A percentile compares a stretch with the other conserved stretches of the same genome.
Conservation (phyloP, 2,797 vertebrate species). For the Liparis tanakae region DNA sequence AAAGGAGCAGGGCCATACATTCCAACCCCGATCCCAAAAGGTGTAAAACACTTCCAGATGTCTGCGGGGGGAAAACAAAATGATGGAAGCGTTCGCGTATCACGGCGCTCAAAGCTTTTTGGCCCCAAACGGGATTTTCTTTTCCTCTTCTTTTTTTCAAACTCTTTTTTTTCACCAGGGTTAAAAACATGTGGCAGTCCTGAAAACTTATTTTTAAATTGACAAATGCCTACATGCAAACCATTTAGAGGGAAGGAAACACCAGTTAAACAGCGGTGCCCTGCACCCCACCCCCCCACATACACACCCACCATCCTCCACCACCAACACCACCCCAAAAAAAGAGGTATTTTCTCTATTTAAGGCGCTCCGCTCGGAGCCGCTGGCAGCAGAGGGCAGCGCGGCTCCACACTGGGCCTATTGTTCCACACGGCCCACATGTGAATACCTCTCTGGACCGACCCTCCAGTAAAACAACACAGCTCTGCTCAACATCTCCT, state of each 20-base stretch:
- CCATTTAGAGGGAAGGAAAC: constrained; percentile 72
- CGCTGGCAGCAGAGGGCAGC: constrained; percentile 73
- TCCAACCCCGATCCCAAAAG: constrained; percentile 79
- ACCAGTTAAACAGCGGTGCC: constrained; percentile 66
- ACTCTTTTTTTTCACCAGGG: constrained; percentile 41
- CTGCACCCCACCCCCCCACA: constrained; percentile 38
- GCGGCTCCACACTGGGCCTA: constrained; percentile 81
- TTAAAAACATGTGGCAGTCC: constrained; percentile 26
- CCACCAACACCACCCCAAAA: constrained; percentile 21
- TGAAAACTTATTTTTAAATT: constrained; percentile 17
- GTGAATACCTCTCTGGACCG: constrained; percentile 79
- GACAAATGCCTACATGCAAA: constrained; percentile 27
- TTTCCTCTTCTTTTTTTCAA: too few relatives aligned
- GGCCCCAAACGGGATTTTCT: constrained; percentile 53
- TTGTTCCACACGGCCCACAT: constrained; percentile 83
- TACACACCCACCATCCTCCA: constrained; percentile 12
- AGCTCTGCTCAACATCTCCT: constrained; percentile 70
- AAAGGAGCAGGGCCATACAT: constrained; percentile 76
- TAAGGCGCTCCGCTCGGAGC: constrained; percentile 76
- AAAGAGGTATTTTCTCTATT: constrained; percentile 76
- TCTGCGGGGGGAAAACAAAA: constrained; percentile 55
- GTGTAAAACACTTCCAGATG: constrained; percentile 88
- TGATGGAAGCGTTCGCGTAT: constrained; percentile 79
- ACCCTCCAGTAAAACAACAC: constrained; percentile 77
- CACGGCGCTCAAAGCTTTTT: constrained; percentile 55